Conservation (phyloP, 2,113 vertebrate genomes). For the Pangasianodon hypophthalmus region DNA sequence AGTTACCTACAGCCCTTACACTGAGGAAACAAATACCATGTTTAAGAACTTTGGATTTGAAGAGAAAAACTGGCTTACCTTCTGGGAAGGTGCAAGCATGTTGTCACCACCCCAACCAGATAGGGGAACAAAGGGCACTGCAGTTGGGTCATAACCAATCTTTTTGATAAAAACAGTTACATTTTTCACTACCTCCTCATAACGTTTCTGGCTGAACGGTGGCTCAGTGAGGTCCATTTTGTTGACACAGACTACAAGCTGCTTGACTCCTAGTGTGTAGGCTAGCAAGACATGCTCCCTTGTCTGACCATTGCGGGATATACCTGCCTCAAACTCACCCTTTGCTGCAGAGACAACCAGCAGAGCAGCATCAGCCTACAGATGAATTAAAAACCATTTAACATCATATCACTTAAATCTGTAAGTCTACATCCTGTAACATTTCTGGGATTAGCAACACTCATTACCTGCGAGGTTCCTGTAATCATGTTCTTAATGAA, state of each 20-base stretch:
- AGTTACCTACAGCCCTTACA: not conserved
- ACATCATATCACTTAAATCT: not conserved
- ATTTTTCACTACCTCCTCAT: slow-evolving; percentile 72
- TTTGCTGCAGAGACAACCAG: slow-evolving; percentile 76
- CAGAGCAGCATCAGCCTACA: slow-evolving; percentile 75
- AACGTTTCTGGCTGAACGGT: slow-evolving; percentile 76
- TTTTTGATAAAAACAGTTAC: slow-evolving; percentile 76
- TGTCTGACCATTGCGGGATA: slow-evolving; percentile 79
- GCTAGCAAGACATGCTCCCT: slow-evolving; percentile 77
- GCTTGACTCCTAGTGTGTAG: slow-evolving; percentile 79
- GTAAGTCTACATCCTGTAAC: not conserved
- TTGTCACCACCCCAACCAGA: slow-evolving; percentile 82
- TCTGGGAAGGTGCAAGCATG: slow-evolving; percentile 73
- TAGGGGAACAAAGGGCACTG: slow-evolving; percentile 74
- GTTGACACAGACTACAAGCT: slow-evolving; percentile 80
- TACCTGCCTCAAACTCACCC: slow-evolving; percentile 76
- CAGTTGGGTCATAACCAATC: slow-evolving; percentile 71
- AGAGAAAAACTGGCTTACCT: slow-evolving; percentile 57
- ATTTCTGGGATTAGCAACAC: too few relatives aligned
- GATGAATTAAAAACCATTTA: not conserved
- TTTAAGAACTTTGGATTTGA: not conserved
- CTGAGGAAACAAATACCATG: not conserved
- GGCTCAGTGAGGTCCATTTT: slow-evolving; percentile 81
- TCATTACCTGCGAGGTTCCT: slow-evolving; percentile 76
- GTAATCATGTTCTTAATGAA: slow-evolving; percentile 87